Evolutionary conservation across 2,888 invertebrate genomes (phyloP).

Genomic region (Lepidocyrtoides sp.): DNA sequence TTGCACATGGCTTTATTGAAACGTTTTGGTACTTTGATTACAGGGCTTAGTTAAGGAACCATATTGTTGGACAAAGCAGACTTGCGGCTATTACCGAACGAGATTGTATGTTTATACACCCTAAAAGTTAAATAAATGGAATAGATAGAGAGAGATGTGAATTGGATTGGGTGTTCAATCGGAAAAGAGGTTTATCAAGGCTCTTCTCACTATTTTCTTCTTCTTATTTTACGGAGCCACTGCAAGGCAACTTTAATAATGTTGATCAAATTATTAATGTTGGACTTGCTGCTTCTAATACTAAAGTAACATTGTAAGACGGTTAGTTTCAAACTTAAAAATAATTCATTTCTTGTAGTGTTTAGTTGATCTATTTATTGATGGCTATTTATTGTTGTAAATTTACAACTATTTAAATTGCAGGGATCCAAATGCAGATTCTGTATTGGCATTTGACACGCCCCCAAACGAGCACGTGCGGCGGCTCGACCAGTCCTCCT

Average conservation of each 20-base stretch:
- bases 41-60: too few relatives aligned
- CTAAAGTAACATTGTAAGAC: conserved; percentile 64
- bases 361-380: not conserved
- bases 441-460: conserved; percentile 82
- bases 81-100: not conserved
- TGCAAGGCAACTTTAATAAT: not conserved
- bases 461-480: conserved; percentile 79
- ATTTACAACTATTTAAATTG: not conserved
- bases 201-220: not conserved
- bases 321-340: conserved; percentile 31
- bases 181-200: not conserved
- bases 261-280: conserved; percentile 28
- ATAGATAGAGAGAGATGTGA: too few relatives aligned
- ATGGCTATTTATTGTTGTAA: not conserved
- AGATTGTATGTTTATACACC: too few relatives aligned
- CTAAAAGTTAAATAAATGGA: too few relatives aligned
- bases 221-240: conserved; percentile 16
- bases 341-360: not conserved
- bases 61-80: not conserved
- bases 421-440: conserved; percentile 84
- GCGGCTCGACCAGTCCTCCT: conserved; percentile 78
- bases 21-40: too few relatives aligned
- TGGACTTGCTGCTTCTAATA: conserved; percentile 65
- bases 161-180: not conserved
- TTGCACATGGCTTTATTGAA: too few relatives aligned